Percentiles rank a stretch among this genome's conserved stretches.
Conservation (phyloP, 2,888 invertebrate genomes). For the Mythimna ferrago region DNA sequence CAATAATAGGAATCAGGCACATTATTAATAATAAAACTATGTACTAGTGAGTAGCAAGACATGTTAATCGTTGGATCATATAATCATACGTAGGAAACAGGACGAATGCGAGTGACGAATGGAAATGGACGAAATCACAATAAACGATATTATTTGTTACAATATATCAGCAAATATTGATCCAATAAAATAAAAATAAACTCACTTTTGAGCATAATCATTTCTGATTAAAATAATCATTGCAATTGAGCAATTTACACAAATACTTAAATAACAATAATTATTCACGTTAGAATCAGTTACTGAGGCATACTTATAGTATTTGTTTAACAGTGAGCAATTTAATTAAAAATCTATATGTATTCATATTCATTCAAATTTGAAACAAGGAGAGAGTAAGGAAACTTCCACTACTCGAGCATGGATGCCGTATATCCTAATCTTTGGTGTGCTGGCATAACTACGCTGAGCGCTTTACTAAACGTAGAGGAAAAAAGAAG, state of each 20-base stretch:
- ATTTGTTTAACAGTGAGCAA: conserved; percentile 79
- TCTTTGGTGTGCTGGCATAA: conserved; percentile 89
- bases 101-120: conserved; percentile 64
- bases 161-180: conserved; percentile 78
- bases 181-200: conserved; percentile 83
- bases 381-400: conserved; percentile 71
- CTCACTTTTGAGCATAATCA: conserved; percentile 88
- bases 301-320: conserved; percentile 79
- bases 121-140: conserved; percentile 81
- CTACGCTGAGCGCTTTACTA: conserved; percentile 76
- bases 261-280: conserved; percentile 74
- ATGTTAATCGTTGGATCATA: conserved; percentile 71
- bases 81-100: conserved; percentile 64
- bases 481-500: conserved; percentile 63
- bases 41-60: conserved; percentile 81
- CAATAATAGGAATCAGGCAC: conserved; percentile 90
- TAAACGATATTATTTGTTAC: conserved; percentile 73
- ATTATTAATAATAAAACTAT: conserved; percentile 81
- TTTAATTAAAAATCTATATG: conserved; percentile 70
- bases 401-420: conserved; percentile 73
- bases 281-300: conserved; percentile 76
- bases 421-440: conserved; percentile 84
- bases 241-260: conserved; percentile 85
- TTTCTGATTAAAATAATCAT: conserved; percentile 81
- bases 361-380: conserved; percentile 71